These are phyloP conservation scores for Ariopsis seemanni DNA, from an alignment of 2,113 vertebrate species.

Conservation along the genomic window DNA sequence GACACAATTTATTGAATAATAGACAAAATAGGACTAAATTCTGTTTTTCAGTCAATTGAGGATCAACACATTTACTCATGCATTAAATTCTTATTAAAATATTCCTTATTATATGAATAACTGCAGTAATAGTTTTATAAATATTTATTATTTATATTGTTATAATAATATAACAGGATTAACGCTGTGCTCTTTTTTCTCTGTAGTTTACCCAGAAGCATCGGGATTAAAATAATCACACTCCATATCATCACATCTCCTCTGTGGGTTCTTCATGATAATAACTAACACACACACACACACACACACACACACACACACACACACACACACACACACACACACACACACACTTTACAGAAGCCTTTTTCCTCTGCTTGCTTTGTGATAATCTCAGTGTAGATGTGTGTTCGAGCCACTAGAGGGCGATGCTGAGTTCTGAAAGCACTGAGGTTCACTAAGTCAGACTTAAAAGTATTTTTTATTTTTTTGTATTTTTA, in stretches of 20 bases:
- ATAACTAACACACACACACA: no score
- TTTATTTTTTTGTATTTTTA: background rate
- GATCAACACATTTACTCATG: background rate
- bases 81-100: background rate
- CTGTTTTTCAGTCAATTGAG: background rate
- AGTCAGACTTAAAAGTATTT: background rate
- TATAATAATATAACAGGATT: background rate
- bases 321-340: no score
- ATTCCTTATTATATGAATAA: background rate
- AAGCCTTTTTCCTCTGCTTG: background rate
- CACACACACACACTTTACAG: background rate
- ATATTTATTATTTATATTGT: background rate
- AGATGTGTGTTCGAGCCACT: background rate
- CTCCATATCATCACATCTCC: background rate
- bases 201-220: conserved; percentile 61
- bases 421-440: background rate
- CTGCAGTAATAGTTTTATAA: background rate
- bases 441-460: background rate
- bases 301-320: no score
- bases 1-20: background rate
- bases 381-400: background rate
- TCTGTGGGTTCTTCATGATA: no score
- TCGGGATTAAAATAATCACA: conserved; percentile 54
- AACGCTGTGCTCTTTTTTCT: background rate
- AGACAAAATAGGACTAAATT: background rate